phyloP scores from a whole-genome alignment of 2,888 invertebrate genomes.

The Camptogramma bilineatum region DNA sequence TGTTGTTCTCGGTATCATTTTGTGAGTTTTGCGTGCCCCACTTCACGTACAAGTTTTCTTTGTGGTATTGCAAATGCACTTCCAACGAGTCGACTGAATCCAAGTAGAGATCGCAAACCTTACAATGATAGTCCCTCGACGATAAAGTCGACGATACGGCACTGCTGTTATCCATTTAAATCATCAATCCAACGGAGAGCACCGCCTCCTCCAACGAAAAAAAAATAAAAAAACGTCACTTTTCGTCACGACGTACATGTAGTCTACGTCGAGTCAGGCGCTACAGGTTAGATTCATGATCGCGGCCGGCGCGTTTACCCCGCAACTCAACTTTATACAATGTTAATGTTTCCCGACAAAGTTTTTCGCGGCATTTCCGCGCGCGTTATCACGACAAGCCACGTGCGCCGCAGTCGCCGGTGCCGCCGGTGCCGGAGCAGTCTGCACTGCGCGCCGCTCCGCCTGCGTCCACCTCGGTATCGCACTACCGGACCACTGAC shows the following conservation, averaged over 20 bases:
- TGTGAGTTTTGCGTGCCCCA: slow-evolving; percentile 88
- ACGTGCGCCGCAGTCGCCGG: slow-evolving; percentile 81
- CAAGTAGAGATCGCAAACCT: slow-evolving; percentile 90
- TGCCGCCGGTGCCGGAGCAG: slow-evolving; percentile 38
- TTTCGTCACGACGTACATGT: slow-evolving; percentile 76
- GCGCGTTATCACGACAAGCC: slow-evolving; percentile 71
- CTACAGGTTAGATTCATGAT: slow-evolving; percentile 77
- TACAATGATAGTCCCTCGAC: slow-evolving; percentile 88
- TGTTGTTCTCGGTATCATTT: slow-evolving; percentile 88
- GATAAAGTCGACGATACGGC: slow-evolving; percentile 83
- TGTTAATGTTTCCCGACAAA: slow-evolving; percentile 75
- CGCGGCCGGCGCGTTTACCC: slow-evolving; percentile 60
- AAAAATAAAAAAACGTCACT: slow-evolving; percentile 80
- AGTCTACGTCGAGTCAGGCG: slow-evolving; percentile 71
- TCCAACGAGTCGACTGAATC: slow-evolving; percentile 91
- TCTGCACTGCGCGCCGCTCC: not conserved
- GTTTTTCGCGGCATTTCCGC: slow-evolving; percentile 83
- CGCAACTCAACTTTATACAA: slow-evolving; percentile 66
- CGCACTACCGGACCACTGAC: slow-evolving; percentile 39
- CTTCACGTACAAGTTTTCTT: slow-evolving; percentile 90
- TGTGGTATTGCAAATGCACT: slow-evolving; percentile 92
- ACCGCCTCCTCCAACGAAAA: slow-evolving; percentile 83
- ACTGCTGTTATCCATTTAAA: slow-evolving; percentile 84
- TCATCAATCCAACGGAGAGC: slow-evolving; percentile 78
- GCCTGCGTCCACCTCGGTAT: slow-evolving; percentile 24